Evolutionary conservation across 2,113 vertebrate species (phyloP), one percentile per base, ranked within the genome.

Genomic region (Girardinichthys multiradiatus): DNA sequence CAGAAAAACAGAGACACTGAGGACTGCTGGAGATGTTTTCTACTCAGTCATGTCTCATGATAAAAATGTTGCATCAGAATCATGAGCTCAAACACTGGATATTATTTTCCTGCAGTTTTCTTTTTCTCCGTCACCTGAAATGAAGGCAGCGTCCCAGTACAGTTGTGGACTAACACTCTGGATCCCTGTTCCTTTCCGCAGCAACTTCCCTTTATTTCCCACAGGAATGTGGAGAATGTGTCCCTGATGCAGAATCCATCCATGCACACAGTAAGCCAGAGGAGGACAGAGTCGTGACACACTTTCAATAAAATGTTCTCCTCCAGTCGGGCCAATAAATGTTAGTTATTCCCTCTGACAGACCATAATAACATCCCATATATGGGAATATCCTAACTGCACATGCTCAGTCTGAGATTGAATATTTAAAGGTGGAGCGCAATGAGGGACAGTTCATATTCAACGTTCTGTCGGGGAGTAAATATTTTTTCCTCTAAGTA

Each of bases 191-290:
- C 67, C 29, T 31, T 57, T 64, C 59, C 42, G 35, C 51, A 35
- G 37, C 17, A 65, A 68, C 72, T 29, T 67, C 45, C 28, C 33
- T 79, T 68, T 51, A 69, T 75, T 81, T 62, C 54, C 69, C 33
- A 30, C 63, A 54, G 54, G 30, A 64, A 67, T 72, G 54, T 29
- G 39, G 19, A 75, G 57, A 70, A 73, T 73, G 74, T 45, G 57
- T 71, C 27, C 64, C 26, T 24, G 45, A 72, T 70, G 61, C 33
- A 29, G 69, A 64, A 81, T 68, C 30, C n/a, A 4, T 35, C 28
- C 35, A 0, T 35, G 54, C 60, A 39, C 15, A 48, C 68, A 27
- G 31, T 31, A 33, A 72, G 1, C 29, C 31, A 61, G 30, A 58
- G 58, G 59, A 21, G 15, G 59, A 61, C 29, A 5, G 11, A 28